Percentiles rank a stretch among this genome's conserved stretches.
Evolutionary conservation across 2,797 vertebrate genomes (phyloP).

Genomic region (Semaprochilodus insignis): DNA sequence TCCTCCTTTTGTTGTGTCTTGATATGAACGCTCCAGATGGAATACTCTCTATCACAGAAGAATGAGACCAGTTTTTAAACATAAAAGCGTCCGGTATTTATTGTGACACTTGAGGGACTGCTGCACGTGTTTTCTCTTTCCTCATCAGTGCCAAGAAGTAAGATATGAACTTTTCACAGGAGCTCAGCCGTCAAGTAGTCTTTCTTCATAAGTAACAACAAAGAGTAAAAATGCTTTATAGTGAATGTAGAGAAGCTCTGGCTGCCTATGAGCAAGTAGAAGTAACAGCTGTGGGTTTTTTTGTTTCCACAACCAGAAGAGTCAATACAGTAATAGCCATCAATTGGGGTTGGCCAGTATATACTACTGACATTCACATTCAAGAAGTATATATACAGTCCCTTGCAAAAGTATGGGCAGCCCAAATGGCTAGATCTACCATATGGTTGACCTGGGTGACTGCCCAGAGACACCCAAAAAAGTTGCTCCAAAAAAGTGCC

Average conservation of each 20-base stretch:
- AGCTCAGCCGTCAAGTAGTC: background rate
- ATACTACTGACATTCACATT: too few species aligned
- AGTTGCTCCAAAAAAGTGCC: too few species aligned
- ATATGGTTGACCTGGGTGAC: too few species aligned
- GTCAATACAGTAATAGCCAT: too few species aligned
- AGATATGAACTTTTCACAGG: background rate
- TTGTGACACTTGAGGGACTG: conserved; percentile 51
- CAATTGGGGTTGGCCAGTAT: too few species aligned
- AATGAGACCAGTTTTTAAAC: conserved; percentile 72
- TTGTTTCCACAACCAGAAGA: too few species aligned
- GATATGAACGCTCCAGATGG: conserved; percentile 74
- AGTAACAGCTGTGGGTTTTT: too few species aligned
- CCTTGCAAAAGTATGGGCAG: too few species aligned
- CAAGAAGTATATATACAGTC: too few species aligned
- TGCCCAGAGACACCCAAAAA: too few species aligned
- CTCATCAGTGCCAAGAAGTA: background rate
- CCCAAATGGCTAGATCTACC: too few species aligned
- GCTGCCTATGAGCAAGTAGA: background rate
- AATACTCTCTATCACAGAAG: conserved; percentile 57
- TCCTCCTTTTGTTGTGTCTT: conserved; percentile 71
- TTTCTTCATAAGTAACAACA: background rate
- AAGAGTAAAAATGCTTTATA: background rate
- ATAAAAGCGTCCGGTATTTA: conserved; percentile 70
- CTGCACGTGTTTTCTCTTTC: background rate
- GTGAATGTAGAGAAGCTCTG: background rate